Evolutionary conservation across 2,113 vertebrate genomes (phyloP).

Genomic region (Origma solitaria): DNA sequence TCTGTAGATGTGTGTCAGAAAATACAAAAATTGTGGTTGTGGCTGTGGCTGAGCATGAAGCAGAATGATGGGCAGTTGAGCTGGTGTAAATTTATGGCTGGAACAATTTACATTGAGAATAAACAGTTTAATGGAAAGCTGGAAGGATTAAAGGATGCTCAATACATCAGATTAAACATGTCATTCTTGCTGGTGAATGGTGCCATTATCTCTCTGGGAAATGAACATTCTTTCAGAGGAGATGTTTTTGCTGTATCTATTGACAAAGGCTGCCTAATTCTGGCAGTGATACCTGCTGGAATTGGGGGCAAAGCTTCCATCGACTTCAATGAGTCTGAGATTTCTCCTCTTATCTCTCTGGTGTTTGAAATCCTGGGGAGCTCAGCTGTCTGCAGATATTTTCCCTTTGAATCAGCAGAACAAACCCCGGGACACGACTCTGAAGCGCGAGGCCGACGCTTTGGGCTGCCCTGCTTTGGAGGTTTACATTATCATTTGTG

Average conservation of each 20-base stretch:
- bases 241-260: not conserved
- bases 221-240: not conserved
- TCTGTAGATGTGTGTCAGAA: not conserved
- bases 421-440: not conserved
- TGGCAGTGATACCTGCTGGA: not conserved
- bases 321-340: not conserved
- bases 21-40: not conserved
- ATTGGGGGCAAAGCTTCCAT: not conserved
- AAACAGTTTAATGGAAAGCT: slow-evolving; percentile 57
- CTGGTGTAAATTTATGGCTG: slow-evolving; percentile 28
- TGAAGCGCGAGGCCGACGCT: not conserved
- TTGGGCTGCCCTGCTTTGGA: not conserved
- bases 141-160: slow-evolving; percentile 53
- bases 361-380: not conserved
- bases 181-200: not conserved
- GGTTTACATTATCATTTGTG: not conserved
- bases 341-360: not conserved
- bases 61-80: slow-evolving; percentile 16
- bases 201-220: slow-evolving; percentile 22
- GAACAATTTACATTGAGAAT: slow-evolving; percentile 37
- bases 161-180: slow-evolving; percentile 32
- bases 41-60: not conserved
- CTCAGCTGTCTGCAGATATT: not conserved
- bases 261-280: not conserved
- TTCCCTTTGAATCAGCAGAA: not conserved